These are phyloP conservation scores for Australoheros facetus DNA, from an alignment of 2,797 vertebrate genomes.

Conservation along the genomic window DNA sequence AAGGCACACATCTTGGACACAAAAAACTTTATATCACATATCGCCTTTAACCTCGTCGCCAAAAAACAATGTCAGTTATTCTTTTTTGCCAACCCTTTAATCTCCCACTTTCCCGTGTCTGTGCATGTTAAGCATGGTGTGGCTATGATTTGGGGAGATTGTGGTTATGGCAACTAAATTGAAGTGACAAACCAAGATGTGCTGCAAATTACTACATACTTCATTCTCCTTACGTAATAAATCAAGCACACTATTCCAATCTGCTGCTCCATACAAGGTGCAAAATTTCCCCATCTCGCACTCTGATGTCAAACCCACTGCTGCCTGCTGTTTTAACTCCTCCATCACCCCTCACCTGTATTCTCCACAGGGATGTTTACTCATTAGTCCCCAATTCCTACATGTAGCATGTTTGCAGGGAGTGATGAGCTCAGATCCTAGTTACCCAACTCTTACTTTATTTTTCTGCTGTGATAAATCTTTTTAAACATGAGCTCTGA, in stretches of 20 bases:
- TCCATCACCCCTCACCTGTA: neutral
- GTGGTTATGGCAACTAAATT: neutral
- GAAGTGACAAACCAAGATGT: neutral
- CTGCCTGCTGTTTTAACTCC: neutral
- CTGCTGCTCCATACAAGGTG: neutral
- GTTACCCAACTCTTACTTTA: neutral
- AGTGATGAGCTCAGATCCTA: neutral
- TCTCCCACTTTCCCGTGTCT: too few relatives aligned
- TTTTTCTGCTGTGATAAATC: fast-evolving
- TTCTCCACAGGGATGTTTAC: neutral
- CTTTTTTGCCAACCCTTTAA: too few relatives aligned
- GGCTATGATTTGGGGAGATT: neutral
- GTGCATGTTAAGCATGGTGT: fast-evolving
- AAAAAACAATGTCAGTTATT: too few relatives aligned
- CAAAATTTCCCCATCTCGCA: neutral
- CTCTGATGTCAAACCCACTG: neutral
- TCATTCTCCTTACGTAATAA: neutral
- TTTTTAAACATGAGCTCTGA: neutral
- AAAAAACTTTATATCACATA: neutral
- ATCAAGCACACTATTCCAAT: neutral
- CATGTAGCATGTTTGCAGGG: neutral
- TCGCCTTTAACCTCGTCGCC: neutral
- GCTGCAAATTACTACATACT: neutral
- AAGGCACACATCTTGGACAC: neutral
- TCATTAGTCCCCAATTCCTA: neutral